Conservation (phyloP, 2,888 invertebrate species). For the Thymelicus sylvestris region DNA sequence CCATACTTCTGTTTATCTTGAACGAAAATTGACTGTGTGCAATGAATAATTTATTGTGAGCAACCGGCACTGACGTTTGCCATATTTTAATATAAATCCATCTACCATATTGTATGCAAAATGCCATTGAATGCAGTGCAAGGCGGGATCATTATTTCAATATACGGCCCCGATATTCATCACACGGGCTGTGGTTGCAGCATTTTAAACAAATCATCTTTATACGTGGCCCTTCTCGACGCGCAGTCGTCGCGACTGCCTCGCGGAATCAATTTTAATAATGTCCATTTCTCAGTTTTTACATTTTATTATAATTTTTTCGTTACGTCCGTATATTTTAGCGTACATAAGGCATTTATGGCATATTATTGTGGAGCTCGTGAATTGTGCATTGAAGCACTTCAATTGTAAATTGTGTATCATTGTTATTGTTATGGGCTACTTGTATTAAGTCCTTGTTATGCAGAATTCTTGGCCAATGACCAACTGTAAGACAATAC, state of each 20-base stretch:
- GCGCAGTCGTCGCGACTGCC: constrained; percentile 48
- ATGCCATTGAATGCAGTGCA: constrained; percentile 83
- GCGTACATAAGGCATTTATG: constrained; percentile 32
- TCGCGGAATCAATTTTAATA: constrained; percentile 69
- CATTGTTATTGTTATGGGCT: constrained; percentile 37
- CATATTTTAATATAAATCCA: constrained; percentile 85
- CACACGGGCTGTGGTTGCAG: constrained; percentile 71
- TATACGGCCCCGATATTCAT: constrained; percentile 81
- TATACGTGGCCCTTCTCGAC: constrained; percentile 60
- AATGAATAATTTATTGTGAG: constrained; percentile 83
- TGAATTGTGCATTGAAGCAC: constrained; percentile 28
- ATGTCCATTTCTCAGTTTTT: constrained; percentile 47
- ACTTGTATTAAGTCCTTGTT: constrained; percentile 37
- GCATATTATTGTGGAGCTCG: constrained; percentile 29
- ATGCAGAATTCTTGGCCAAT: constrained; percentile 43
- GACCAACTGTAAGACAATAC: constrained; percentile 43
- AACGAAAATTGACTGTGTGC: constrained; percentile 80
- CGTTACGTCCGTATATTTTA: constrained; percentile 28
- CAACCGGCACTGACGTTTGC: constrained; percentile 80
- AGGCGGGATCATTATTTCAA: constrained; percentile 83
- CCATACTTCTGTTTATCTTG: constrained; percentile 73
- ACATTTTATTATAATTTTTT: constrained; percentile 25
- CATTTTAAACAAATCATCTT: constrained; percentile 84
- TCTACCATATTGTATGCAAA: constrained; percentile 85
- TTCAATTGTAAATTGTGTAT: constrained; percentile 35